phyloP scores from a whole-genome alignment of 2,888 invertebrate species.

The Marasmarcha lunaedactyla region DNA sequence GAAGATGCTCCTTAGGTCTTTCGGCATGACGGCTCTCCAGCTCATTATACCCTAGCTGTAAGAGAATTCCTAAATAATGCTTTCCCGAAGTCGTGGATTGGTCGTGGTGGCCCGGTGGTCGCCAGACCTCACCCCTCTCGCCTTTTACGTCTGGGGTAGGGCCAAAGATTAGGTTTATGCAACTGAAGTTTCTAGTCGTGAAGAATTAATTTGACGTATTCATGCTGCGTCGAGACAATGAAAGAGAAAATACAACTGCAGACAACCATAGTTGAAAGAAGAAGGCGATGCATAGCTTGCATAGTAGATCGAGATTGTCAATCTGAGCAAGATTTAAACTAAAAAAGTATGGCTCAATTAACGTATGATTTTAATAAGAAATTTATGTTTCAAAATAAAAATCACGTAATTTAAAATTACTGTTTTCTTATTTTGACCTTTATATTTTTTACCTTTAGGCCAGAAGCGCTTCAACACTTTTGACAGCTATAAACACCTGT shows the following conservation, averaged over 20 bases:
- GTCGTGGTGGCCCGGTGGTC: constrained; percentile 4
- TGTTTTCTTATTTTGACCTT: no score
- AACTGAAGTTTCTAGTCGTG: neutral
- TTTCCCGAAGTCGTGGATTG: constrained; percentile 9
- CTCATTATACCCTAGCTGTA: constrained; percentile 7
- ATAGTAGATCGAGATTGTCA: no score
- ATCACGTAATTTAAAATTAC: no score
- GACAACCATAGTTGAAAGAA: no score
- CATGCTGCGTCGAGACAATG: neutral
- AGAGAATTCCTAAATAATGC: constrained; percentile 7
- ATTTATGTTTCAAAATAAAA: no score
- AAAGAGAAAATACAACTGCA: neutral
- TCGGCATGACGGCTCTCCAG: constrained; percentile 11
- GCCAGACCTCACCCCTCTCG: neutral
- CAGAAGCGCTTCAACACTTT: no score
- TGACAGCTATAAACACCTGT: no score
- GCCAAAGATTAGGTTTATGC: neutral
- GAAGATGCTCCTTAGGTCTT: constrained; percentile 2
- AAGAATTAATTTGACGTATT: neutral
- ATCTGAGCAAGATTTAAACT: no score
- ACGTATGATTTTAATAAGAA: no score
- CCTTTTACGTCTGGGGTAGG: neutral
- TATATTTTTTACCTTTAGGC: no score
- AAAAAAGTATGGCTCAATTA: no score
- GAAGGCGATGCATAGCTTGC: no score